Evolutionary conservation across 2,888 invertebrate genomes (phyloP).

Genomic region (Thumatha senex): DNA sequence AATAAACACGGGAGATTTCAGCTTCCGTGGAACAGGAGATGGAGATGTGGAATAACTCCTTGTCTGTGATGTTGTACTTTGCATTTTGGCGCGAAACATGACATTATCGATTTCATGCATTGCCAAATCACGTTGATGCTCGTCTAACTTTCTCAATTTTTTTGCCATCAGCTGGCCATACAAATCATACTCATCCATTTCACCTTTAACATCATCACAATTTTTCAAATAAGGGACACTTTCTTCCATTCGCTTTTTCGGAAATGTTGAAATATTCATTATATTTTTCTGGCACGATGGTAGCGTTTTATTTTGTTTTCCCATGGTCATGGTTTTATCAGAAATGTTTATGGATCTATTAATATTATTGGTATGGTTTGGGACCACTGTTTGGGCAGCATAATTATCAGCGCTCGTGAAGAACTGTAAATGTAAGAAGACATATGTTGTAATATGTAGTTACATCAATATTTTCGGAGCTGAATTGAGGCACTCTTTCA

Average conservation of each 20-base stretch:
- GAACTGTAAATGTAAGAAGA: constrained; percentile 28
- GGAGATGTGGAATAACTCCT: constrained; percentile 52
- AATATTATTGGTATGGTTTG: constrained; percentile 31
- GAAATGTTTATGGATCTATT: constrained; percentile 21
- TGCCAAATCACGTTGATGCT: constrained; percentile 67
- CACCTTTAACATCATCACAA: constrained; percentile 37
- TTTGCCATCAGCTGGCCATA: constrained; percentile 70
- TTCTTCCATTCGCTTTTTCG: constrained; percentile 48
- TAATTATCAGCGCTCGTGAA: constrained; percentile 31
- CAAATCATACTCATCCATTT: constrained; percentile 69
- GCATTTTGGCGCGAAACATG: constrained; percentile 70
- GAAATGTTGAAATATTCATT: constrained; percentile 11
- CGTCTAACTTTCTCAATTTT: constrained; percentile 69
- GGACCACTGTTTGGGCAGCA: constrained; percentile 30
- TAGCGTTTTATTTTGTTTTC: constrained; percentile 30
- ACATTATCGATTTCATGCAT: constrained; percentile 78
- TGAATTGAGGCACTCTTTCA: no score
- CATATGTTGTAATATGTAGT: not conserved
- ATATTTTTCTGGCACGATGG: constrained; percentile 22
- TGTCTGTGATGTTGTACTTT: constrained; percentile 39
- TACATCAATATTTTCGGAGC: not conserved
- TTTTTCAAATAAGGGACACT: constrained; percentile 38
- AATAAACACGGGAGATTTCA: constrained; percentile 63
- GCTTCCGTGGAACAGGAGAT: constrained; percentile 50
- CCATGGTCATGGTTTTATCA: constrained; percentile 30